Evolutionary conservation across 2,797 vertebrate species (phyloP).

Genomic region (Eospalax fontanierii): DNA sequence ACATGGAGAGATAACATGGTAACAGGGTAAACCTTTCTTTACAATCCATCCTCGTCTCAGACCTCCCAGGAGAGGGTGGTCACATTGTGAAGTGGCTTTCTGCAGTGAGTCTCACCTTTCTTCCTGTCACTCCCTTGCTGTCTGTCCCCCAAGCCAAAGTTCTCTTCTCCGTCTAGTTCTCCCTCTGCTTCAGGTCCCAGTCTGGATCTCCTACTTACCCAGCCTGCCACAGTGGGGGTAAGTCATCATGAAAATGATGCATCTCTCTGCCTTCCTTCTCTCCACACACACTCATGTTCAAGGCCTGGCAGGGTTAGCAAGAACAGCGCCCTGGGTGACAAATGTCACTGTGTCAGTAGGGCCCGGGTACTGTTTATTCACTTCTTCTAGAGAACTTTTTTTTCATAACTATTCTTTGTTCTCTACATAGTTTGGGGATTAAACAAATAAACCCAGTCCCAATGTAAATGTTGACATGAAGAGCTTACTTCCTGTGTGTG

Average conservation of each 20-base stretch:
- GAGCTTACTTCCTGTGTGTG: neutral
- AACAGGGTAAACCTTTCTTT: neutral
- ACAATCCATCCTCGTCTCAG: neutral
- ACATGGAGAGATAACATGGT: neutral
- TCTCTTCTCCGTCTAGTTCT: too few species aligned
- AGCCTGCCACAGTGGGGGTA: slow-evolving; percentile 73
- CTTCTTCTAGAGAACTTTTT: neutral
- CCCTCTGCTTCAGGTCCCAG: too few species aligned
- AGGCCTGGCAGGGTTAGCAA: neutral
- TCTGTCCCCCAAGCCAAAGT: neutral
- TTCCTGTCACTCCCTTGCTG: neutral
- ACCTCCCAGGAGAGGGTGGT: neutral
- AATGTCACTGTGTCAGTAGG: too few species aligned
- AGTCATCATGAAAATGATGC: neutral
- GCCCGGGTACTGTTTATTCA: neutral
- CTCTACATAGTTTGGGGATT: neutral
- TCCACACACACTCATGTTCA: too few species aligned
- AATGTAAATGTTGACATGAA: neutral
- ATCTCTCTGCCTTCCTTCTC: neutral
- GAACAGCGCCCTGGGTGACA: neutral
- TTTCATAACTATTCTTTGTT: neutral
- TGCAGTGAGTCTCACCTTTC: too few species aligned
- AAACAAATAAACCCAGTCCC: neutral
- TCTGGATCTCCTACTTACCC: slow-evolving; percentile 85
- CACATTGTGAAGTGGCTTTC: neutral